These are phyloP conservation scores for Athripsodes cinereus DNA, from an alignment of 2,888 invertebrate genomes.

Conservation along the genomic window DNA sequence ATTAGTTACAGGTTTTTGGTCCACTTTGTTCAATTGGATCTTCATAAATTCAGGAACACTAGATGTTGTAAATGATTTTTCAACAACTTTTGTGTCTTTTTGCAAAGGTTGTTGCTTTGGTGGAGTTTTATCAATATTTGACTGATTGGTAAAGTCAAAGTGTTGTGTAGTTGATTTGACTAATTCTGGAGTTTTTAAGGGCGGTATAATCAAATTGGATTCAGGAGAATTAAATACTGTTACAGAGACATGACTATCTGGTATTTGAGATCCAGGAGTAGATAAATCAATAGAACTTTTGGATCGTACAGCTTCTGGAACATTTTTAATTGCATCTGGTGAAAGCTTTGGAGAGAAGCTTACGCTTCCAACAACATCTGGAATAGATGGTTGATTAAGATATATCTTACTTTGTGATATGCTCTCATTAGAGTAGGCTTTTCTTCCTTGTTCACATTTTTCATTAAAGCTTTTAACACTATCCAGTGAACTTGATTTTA, in stretches of 20 bases:
- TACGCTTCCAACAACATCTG: slow-evolving; percentile 24
- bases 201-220: slow-evolving; percentile 3
- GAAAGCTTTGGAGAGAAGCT: slow-evolving; percentile 20
- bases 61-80: slow-evolving; percentile 35
- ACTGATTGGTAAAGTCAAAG: slow-evolving; percentile 12
- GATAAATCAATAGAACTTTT: neutral
- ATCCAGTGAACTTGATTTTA: slow-evolving; percentile 52
- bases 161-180: slow-evolving; percentile 11
- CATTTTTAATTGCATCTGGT: slow-evolving; percentile 4
- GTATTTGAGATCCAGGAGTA: neutral
- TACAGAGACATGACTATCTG: slow-evolving; percentile 24
- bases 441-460: slow-evolving; percentile 44
- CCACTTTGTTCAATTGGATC: slow-evolving; percentile 65
- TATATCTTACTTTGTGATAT: slow-evolving; percentile 34
- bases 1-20: slow-evolving; percentile 55
- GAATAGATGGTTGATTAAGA: slow-evolving; percentile 21
- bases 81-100: slow-evolving; percentile 36
- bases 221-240: slow-evolving; percentile 18
- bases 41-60: slow-evolving; percentile 63
- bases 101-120: slow-evolving; percentile 7
- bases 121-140: slow-evolving; percentile 9
- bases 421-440: slow-evolving; percentile 49
- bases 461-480: slow-evolving; percentile 54
- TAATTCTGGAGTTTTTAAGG: slow-evolving; percentile 15
- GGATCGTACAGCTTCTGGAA: neutral